Conservation (phyloP, 2,113 vertebrate genomes). For the Embiotoca jacksoni region DNA sequence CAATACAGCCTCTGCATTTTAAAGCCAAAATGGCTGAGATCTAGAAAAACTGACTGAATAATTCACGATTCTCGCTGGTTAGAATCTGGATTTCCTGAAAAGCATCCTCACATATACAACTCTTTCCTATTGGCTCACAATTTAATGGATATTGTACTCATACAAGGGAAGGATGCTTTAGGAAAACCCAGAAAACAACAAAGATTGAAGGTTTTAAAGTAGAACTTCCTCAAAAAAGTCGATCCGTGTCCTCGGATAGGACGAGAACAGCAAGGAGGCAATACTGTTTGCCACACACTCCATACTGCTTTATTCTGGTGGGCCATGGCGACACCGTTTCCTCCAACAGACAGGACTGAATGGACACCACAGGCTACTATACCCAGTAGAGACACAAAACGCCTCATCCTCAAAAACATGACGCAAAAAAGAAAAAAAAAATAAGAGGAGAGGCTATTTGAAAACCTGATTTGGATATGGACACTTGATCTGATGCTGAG, state of each 20-base stretch:
- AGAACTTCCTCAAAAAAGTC: constrained; percentile 56
- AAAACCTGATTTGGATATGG: constrained; percentile 73
- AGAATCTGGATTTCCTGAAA: constrained; percentile 37
- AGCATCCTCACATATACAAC: constrained; percentile 31
- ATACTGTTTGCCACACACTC: constrained; percentile 28
- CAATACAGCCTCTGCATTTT: constrained; percentile 37
- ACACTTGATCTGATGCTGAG: constrained; percentile 67
- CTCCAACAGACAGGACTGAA: constrained; percentile 59
- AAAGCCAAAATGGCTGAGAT: constrained; percentile 18
- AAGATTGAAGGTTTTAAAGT: constrained; percentile 31
- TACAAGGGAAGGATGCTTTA: constrained; percentile 7
- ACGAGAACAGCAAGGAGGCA: constrained; percentile 39
- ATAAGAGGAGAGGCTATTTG: constrained; percentile 57
- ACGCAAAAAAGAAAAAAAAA: constrained; percentile 21
- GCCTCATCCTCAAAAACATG: constrained; percentile 61
- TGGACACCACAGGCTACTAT: constrained; percentile 68
- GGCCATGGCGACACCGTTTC: constrained; percentile 19
- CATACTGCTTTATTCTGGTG: constrained; percentile 32
- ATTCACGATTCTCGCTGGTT: constrained; percentile 1
- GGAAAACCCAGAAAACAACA: constrained; percentile 33
- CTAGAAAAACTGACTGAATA: not conserved
- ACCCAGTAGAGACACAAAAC: constrained; percentile 71
- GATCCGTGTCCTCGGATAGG: constrained; percentile 1
- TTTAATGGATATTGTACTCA: constrained; percentile 25
- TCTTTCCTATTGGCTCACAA: constrained; percentile 17